Evolutionary conservation across 2,113 vertebrate genomes (phyloP).

Genomic region (Nyctibius bracteatus): DNA sequence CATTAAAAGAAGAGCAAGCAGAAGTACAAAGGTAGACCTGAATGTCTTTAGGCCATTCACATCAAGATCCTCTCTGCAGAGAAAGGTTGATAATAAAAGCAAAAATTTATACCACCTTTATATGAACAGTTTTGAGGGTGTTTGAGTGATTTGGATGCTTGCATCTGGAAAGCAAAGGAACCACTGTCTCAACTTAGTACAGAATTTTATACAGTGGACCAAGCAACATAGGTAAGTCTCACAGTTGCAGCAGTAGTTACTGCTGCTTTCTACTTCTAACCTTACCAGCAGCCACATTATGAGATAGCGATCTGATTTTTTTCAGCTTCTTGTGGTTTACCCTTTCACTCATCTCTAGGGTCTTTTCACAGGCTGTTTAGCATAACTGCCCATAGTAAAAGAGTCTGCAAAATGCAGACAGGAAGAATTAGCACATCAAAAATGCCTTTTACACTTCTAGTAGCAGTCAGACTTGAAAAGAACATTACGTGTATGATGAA

Average conservation of each 20-base stretch:
- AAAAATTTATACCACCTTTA: neutral
- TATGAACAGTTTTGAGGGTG: neutral
- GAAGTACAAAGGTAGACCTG: neutral
- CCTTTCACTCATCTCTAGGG: neutral
- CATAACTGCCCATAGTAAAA: neutral
- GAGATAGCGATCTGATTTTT: neutral
- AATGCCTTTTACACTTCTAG: neutral
- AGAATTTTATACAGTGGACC: neutral
- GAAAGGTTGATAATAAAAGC: neutral
- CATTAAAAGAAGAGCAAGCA: neutral
- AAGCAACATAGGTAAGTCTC: neutral
- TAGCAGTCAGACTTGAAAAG: neutral
- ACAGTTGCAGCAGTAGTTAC: neutral
- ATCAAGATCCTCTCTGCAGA: neutral
- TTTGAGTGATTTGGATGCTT: neutral
- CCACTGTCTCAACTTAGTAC: neutral
- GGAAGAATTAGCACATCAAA: neutral
- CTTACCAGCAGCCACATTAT: neutral
- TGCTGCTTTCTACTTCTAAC: neutral
- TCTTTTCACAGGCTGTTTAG: neutral
- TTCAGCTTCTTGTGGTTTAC: slow-evolving; percentile 9
- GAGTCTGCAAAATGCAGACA: neutral
- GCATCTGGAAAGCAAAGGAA: neutral
- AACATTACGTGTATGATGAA: neutral
- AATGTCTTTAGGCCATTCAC: neutral